Evolutionary conservation across 2,113 vertebrate genomes (phyloP), one percentile per base, ranked within the genome.

Genomic region (Hemichromis elongatus): DNA sequence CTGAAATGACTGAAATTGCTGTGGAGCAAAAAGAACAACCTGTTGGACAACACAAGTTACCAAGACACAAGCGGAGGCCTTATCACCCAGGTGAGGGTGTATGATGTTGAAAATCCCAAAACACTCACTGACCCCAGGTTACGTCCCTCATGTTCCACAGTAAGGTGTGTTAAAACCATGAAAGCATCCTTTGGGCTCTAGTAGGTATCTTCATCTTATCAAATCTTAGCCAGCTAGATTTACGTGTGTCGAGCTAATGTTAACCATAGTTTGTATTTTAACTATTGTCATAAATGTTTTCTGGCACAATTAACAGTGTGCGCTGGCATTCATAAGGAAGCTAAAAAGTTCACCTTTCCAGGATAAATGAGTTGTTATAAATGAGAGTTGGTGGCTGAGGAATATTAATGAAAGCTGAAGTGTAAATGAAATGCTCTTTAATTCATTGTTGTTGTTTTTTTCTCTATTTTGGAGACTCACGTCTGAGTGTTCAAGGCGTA

Each of bases 1-100:
- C 0, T 47, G 24, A 50, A 18, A 73, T 26, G 18, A 0, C 0
- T 50, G 19, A 73, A 24, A 73, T 0, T 4, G 6, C 68, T 73
- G 66, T 42, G n/a, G 0, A 45, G n/a, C 37, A 26, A 70, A 45
- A 1, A 21, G 21, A 24, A 42, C 13, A 24, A 70, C 5, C 21
- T 18, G 21, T 19, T 35, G 68, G 0, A 11, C 40, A 16, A 1
- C 14, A 18, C 9, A 30, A 73, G 42, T 47, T 28, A 16, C 9
- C 68, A 50, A 50, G 68, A 50, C 68, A 50, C 68, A 50, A 73
- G 6, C 68, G 12, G 68, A 28, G 42, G 42, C 30, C 42, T 50
- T 9, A 30, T 75, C 68, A 30, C 2, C 9, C 0, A 19, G 42
- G 6, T 12, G 24, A 50, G 42, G 68, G 24, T 73, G 1, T 18